Conservation (phyloP, 2,113 vertebrate species). For the Pao palembangensis region DNA sequence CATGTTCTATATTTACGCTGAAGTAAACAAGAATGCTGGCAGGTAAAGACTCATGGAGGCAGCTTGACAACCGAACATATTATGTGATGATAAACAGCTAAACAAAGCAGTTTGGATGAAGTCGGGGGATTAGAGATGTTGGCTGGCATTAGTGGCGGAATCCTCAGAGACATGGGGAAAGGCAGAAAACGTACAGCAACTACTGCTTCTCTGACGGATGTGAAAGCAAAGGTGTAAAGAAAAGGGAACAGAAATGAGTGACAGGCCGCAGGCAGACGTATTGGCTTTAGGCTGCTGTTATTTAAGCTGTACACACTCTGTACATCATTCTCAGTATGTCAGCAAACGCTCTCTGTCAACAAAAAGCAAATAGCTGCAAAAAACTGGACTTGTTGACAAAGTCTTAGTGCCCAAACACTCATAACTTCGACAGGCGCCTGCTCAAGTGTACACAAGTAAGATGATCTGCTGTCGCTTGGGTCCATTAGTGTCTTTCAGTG, state of each 20-base stretch:
- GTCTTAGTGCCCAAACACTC: conserved; percentile 48
- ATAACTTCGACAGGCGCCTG: conserved; percentile 37
- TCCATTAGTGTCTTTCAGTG: too few relatives aligned
- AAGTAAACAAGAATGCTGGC: conserved; percentile 24
- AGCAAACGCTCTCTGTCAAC: conserved; percentile 25
- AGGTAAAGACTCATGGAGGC: conserved; percentile 21
- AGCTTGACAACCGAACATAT: conserved; percentile 20
- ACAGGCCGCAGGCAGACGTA: background rate
- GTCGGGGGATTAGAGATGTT: background rate
- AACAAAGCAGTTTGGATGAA: conserved; percentile 6
- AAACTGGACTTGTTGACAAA: conserved; percentile 56
- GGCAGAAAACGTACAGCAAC: background rate
- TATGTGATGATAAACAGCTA: conserved; percentile 25
- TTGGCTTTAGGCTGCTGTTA: conserved; percentile 33
- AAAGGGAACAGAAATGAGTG: background rate
- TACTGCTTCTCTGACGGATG: conserved; percentile 22
- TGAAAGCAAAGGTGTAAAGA: conserved; percentile 3
- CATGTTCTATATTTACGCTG: conserved; percentile 13
- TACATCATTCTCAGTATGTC: conserved; percentile 21
- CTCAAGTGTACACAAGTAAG: conserved; percentile 26
- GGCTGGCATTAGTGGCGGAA: conserved; percentile 27
- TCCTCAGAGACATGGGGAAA: conserved; percentile 9
- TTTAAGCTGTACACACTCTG: conserved; percentile 31
- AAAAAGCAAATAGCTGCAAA: conserved; percentile 40
- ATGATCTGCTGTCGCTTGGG: conserved; percentile 35